Evolutionary conservation across 2,113 vertebrate genomes (phyloP), one percentile per base, ranked within the genome.

Genomic region (Antechinus stuartii): DNA sequence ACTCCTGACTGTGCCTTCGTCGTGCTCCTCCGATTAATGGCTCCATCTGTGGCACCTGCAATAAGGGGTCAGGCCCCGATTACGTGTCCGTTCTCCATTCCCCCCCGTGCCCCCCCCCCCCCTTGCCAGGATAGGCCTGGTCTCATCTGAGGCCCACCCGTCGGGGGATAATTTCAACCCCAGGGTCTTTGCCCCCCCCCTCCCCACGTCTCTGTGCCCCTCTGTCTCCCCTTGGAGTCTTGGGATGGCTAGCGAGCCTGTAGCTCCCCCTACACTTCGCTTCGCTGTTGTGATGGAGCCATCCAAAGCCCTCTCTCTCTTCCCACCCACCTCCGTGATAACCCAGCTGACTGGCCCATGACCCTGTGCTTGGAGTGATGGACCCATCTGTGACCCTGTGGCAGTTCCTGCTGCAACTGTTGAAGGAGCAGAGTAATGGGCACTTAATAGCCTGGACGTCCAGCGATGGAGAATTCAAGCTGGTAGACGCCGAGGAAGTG

Each of bases 351-450:
- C 56, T 89, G 56, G 27, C 55, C 24, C 52, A 50, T 96, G 90
- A 50, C 76, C 52, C 95, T 93, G 89, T 52, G 53, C 16, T 10
- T 84, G 68, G 97, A 99, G 98, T 98, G 76, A 99, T 99, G 99
- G 99, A 99, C 98, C 99, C 99, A 2, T 99, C 99, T 96, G 99
- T 99, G 98, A 99, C 99, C 0, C 98, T 99, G 97, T 99, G 99
- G 99, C 99, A 99, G 98, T 99, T 99, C 97, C 98, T 99, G 98
- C 99, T 99, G 93, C 99, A 99, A 97, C 99, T 99, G 94, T 97
- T 99, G 97, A 99, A 99, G 96, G 99, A 99, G 96, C 98, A 99
- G 97, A 98, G 97, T 89, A 99, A 99, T 54, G 98, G 98, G 90
- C 99, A 99, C 93, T 98, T 99, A 96, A 99, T 99, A 97, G 99